Base-by-base conservation (phyloP, 2,113 vertebrate species). In the Echinops telfairi region DNA sequence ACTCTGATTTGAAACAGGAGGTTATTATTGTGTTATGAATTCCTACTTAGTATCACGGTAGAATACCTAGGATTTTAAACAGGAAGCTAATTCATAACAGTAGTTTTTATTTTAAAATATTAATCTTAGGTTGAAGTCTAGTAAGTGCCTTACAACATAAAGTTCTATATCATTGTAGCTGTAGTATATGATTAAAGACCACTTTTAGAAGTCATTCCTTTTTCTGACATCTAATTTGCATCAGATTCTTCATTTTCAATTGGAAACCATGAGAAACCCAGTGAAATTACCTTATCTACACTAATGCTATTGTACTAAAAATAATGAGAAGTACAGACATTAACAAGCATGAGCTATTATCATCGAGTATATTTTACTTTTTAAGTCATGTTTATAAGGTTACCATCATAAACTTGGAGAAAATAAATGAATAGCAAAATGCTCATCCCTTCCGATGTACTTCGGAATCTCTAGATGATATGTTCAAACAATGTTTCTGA, bases 1-100 rank as follows among this genome's bases (percentile, higher is more conserved):
- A 94, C 78, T 57, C 71, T 92, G 15, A 11, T 88, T 84, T 92
- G 95, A 96, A 95, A 66, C 19, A 95, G 20, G 60, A 22, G 3
- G 2, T 92, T 96, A 94, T 97, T 96, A 89, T 31, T 93, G 40
- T 73, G 81, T 95, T 95, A 71, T 73, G 85, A 97, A 96, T 71
- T 76, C 17, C 58, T 76, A 53, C 16, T 92, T 86, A 96, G 95
- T 95, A 97, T 40, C 76, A 94, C 88, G 40, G 78, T 85, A 95
- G 92, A 95, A 96, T 97, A 86, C 17, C 33, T 73, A 43, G 31
- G 97, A 94, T 0, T 91, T 94, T 87, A 92, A 82, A 86, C 36
- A 95, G 29, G 8, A 93, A 9, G 2, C 8, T 89, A 95, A 90
- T 80, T 79, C 15, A 82, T 78, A 58, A 94, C n/a, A 95, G 38